These are phyloP conservation scores for Palaemon carinicauda DNA, from an alignment of 1,140 invertebrate genomes.

Conservation along the genomic window DNA sequence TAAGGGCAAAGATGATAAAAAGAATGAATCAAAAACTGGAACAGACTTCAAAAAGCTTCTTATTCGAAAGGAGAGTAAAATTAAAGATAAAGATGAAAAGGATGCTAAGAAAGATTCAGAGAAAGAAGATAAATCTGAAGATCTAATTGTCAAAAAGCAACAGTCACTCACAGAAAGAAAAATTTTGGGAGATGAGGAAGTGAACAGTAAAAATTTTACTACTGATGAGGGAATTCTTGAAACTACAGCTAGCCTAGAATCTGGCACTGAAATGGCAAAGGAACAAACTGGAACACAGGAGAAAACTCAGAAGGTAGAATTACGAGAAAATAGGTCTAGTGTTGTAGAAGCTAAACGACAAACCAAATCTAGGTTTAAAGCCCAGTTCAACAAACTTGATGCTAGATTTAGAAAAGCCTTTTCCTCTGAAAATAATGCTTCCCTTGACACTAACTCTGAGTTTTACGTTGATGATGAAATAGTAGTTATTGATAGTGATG, in stretches of 20 bases:
- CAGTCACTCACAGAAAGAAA: not conserved
- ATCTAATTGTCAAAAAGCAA: not conserved
- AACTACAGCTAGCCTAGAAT: not conserved
- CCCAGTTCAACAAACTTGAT: constrained; percentile 50
- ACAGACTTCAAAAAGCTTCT: not conserved
- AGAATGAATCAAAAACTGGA: not conserved
- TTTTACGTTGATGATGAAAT: constrained; percentile 13
- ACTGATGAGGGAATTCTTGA: not conserved
- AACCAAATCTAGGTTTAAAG: constrained; percentile 31
- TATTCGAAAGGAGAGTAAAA: constrained; percentile 14
- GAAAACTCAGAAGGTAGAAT: not conserved
- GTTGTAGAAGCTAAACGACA: constrained; percentile 13
- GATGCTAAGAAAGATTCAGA: not conserved
- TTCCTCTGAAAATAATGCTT: constrained; percentile 40
- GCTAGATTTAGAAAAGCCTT: constrained; percentile 50
- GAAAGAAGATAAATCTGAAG: not conserved
- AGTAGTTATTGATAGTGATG: not conserved
- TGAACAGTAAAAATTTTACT: not conserved
- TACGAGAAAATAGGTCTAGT: not conserved
- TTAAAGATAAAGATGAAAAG: not conserved
- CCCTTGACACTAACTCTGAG: constrained; percentile 5
- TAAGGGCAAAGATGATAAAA: not conserved
- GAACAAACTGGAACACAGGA: not conserved
- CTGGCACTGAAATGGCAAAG: not conserved
- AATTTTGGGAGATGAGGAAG: not conserved